These are phyloP conservation scores for Mycteria americana DNA, from an alignment of 2,797 vertebrate species.

Conservation along the genomic window DNA sequence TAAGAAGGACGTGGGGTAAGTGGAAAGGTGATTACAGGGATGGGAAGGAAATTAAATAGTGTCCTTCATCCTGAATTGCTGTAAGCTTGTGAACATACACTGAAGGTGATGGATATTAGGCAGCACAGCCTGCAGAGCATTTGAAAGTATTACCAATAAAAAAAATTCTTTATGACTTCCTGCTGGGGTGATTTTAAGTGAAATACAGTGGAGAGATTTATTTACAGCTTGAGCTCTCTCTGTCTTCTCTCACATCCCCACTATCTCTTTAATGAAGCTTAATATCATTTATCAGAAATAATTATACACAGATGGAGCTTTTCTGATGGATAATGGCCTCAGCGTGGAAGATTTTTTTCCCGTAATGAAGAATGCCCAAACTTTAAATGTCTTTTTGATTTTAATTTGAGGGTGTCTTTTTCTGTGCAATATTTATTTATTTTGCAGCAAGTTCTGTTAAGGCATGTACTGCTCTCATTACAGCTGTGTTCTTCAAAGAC, in stretches of 20 bases:
- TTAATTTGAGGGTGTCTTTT: slow-evolving; percentile 58
- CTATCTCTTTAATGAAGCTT: slow-evolving; percentile 67
- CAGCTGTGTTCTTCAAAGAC: slow-evolving; percentile 26
- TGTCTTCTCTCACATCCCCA: not conserved
- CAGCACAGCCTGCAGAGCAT: slow-evolving; percentile 41
- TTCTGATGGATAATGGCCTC: slow-evolving; percentile 69
- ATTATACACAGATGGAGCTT: slow-evolving; percentile 72
- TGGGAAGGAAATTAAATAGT: not conserved
- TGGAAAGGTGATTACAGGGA: not conserved
- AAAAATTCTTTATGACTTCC: slow-evolving; percentile 61
- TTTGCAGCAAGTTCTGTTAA: slow-evolving; percentile 47
- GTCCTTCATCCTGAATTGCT: not conserved
- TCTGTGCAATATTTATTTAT: slow-evolving; percentile 48
- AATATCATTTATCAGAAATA: slow-evolving; percentile 73
- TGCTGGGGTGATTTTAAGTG: slow-evolving; percentile 66
- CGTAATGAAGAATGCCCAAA: slow-evolving; percentile 66
- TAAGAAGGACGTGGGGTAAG: not conserved
- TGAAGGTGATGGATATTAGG: slow-evolving; percentile 38
- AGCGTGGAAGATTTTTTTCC: slow-evolving; percentile 55
- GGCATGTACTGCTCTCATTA: slow-evolving; percentile 29
- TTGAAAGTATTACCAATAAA: slow-evolving; percentile 69
- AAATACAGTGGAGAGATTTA: slow-evolving; percentile 66
- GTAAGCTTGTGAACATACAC: not conserved
- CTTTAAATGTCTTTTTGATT: slow-evolving; percentile 67
- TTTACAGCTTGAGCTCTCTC: slow-evolving; percentile 62